Base-by-base conservation (phyloP, 2,797 vertebrate species). In the Micropoecilia bifurca region DNA sequence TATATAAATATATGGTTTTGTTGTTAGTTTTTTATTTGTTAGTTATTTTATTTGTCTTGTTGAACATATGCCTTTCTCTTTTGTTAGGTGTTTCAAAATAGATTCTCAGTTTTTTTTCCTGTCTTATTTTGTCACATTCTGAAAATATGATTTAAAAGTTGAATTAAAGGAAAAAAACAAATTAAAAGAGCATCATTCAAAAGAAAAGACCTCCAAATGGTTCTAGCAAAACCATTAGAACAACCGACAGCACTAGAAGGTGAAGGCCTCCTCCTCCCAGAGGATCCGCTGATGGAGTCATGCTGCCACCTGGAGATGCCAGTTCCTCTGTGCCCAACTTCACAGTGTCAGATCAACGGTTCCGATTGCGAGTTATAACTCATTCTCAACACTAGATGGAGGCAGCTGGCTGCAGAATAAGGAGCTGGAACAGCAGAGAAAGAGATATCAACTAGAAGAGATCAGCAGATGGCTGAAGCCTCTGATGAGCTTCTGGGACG, bases 221-320 rank as follows among this genome's bases (percentile, higher is more conserved):
- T 45, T 28, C 12, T 6, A 45, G 12, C 28, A 16, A 71, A n/a
- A 41, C 41, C 41, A 41, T 41, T 41, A 7, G 68, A 71, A n/a
- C 1, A 2, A 71, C 7, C 14, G 28, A 25, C 3, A 6, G 3
- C 41, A 45, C 25, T 8, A 45, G 68, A 45, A 45, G 25, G 68
- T 14, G 55, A 43, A n/a, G 22, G 5, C 39, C 4, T 68, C 13
- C 4, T 68, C 13, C 68, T 25, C 41, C 68, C 68, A 8, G 10
- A n/a, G 39, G 39, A 69, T 0, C 53, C 10, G 61, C 50, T 77
- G 4, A 50, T 90, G 83, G 90, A 79, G 48, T 36, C 36, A 88
- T 79, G 85, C 80, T 78, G 89, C 91, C 91, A 86, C 85, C 94
- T 88, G 81, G 2, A 82, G 90, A 16, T 20, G 28, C 0, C 57